Conservation (phyloP, 2,888 invertebrate species). For the Pogonocherus hispidulus region DNA sequence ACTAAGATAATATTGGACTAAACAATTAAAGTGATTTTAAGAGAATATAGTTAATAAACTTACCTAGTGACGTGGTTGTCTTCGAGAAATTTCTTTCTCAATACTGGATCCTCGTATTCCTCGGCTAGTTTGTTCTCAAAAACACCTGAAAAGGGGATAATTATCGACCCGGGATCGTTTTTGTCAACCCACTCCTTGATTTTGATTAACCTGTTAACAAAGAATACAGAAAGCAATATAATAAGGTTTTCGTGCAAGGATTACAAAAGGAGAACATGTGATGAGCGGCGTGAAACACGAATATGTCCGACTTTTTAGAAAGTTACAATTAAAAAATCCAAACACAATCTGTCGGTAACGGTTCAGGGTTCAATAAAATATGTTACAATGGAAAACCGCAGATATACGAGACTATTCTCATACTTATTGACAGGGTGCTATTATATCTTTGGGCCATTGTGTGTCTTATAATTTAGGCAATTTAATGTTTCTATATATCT, state of each 20-base stretch:
- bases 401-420: constrained; percentile 26
- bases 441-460: constrained; percentile 29
- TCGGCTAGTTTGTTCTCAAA: constrained; percentile 90
- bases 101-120: constrained; percentile 85
- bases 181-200: constrained; percentile 99
- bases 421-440: constrained; percentile 34
- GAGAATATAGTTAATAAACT: constrained; percentile 34
- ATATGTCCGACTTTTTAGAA: constrained; percentile 10
- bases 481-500: constrained; percentile 22
- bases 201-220: constrained; percentile 83
- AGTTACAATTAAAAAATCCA: not conserved
- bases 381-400: constrained; percentile 40
- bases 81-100: constrained; percentile 84
- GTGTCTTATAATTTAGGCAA: constrained; percentile 26
- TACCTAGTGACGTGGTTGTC: constrained; percentile 88
- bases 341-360: constrained; percentile 15
- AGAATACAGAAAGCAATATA: constrained; percentile 10
- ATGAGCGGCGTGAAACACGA: constrained; percentile 11
- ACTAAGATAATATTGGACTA: too few relatives aligned
- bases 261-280: constrained; percentile 27
- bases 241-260: constrained; percentile 13
- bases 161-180: constrained; percentile 92
- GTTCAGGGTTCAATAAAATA: constrained; percentile 25
- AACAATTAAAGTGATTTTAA: too few relatives aligned
- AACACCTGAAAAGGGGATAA: constrained; percentile 96